phyloP scores from a whole-genome alignment of 1,140 invertebrate genomes.

The Drosophila repleta region DNA sequence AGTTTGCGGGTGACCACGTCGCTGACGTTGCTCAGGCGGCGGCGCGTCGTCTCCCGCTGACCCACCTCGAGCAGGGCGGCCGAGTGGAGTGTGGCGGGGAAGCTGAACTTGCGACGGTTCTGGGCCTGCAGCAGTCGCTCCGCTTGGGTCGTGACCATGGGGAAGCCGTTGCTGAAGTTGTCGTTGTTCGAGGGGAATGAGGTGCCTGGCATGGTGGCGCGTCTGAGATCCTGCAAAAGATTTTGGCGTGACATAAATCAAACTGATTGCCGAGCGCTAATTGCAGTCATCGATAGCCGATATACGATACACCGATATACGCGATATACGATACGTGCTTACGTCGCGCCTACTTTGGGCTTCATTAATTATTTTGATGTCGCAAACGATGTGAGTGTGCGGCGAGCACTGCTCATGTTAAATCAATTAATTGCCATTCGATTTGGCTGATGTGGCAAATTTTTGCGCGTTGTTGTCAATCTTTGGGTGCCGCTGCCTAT shows the following conservation, averaged over 20 bases:
- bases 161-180: conserved; percentile 71
- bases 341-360: conserved; percentile 14
- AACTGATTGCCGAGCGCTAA: conserved; percentile 18
- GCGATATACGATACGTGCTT: neutral
- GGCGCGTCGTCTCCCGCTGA: conserved; percentile 78
- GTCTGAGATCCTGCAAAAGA: conserved; percentile 55
- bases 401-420: conserved; percentile 29
- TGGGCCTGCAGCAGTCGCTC: conserved; percentile 68
- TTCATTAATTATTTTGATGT: conserved; percentile 30
- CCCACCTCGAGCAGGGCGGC: conserved; percentile 76
- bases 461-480: conserved; percentile 36
- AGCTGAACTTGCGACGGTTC: conserved; percentile 85
- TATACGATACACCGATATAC: conserved; percentile 2
- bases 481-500: conserved; percentile 36
- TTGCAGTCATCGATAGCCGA: conserved; percentile 28
- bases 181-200: conserved; percentile 75
- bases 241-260: conserved; percentile 24
- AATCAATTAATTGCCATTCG: conserved; percentile 51
- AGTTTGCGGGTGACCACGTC: conserved; percentile 89
- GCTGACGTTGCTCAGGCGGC: conserved; percentile 89
- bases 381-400: conserved; percentile 23
- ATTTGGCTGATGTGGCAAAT: conserved; percentile 45
- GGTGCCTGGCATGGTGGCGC: conserved; percentile 65
- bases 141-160: conserved; percentile 64
- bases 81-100: conserved; percentile 85